Conservation (phyloP, 37 sponge, comb jelly and placozoan species). For the Ianthella basta region DNA sequence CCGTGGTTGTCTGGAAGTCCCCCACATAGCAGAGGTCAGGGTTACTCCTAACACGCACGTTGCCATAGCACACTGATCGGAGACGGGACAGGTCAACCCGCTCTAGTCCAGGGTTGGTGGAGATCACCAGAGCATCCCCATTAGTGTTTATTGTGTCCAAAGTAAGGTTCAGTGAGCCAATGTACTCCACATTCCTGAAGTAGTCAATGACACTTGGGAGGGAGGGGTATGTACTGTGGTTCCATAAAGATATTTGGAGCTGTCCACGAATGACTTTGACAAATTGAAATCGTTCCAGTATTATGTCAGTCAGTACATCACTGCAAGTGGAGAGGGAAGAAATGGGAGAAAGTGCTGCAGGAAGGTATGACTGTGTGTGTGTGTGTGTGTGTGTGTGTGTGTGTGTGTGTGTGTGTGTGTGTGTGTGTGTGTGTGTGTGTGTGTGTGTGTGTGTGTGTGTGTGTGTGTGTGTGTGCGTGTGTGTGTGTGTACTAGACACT, state of each 20-base stretch:
- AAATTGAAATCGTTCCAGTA: not conserved
- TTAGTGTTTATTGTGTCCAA: not conserved
- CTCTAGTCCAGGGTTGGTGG: not conserved
- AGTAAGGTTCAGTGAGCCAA: not conserved
- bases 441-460: slow-evolving; percentile 33
- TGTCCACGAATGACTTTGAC: slow-evolving; percentile 30
- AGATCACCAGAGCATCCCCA: slow-evolving; percentile 5
- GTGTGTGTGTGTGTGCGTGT: slow-evolving; percentile 2
- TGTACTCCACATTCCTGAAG: slow-evolving; percentile 34
- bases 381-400: slow-evolving; percentile 44
- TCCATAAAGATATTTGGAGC: not conserved
- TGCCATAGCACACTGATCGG: not conserved
- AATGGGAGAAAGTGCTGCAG: no score
- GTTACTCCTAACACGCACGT: not conserved
- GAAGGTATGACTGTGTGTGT: not conserved
- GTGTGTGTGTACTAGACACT: not conserved
- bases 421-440: slow-evolving; percentile 52
- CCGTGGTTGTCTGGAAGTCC: slow-evolving; percentile 4
- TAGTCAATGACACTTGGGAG: slow-evolving; percentile 21
- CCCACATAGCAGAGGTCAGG: slow-evolving; percentile 27
- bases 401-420: slow-evolving; percentile 48
- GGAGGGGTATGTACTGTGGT: not conserved
- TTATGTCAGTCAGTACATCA: not conserved
- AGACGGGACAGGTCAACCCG: slow-evolving; percentile 23
- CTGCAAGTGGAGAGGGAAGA: no score